A percentile compares a stretch with the other conserved stretches of the same genome.
These are phyloP conservation scores for crab-eating macaque (Macaca fascicularis) DNA, from an alignment of 2,113 vertebrate species.

Conservation along the genomic window DNA sequence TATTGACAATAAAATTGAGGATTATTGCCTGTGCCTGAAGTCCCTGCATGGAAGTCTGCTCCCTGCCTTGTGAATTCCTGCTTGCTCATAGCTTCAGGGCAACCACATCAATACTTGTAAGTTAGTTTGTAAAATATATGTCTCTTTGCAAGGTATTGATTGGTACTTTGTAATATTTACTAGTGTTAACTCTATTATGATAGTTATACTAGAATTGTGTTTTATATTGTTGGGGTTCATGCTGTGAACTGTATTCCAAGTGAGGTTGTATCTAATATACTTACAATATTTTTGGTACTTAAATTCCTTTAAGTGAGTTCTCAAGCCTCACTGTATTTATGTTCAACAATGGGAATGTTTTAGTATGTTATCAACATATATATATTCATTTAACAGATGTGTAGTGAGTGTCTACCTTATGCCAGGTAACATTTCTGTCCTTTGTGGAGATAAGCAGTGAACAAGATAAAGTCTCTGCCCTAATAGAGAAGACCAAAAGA, in stretches of 20 bases:
- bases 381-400: not conserved
- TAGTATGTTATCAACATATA: not conserved
- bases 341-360: not conserved
- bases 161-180: not conserved
- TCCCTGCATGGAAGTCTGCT: not conserved
- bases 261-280: not conserved
- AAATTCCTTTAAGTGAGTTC: not conserved
- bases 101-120: not conserved
- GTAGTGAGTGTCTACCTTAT: not conserved
- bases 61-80: not conserved
- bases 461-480: not conserved
- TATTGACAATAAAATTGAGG: not conserved
- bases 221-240: not conserved
- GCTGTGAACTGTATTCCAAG: not conserved
- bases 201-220: not conserved
- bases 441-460: not conserved
- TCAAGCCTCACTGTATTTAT: not conserved
- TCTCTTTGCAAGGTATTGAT: not conserved
- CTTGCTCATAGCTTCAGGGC: not conserved
- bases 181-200: not conserved
- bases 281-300: not conserved
- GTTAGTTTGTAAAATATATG: not conserved
- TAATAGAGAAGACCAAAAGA: not conserved
- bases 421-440: not conserved
- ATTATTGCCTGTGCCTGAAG: not conserved